phyloP scores from a whole-genome alignment of 1,140 invertebrate genomes.

The Aphis gossypii region DNA sequence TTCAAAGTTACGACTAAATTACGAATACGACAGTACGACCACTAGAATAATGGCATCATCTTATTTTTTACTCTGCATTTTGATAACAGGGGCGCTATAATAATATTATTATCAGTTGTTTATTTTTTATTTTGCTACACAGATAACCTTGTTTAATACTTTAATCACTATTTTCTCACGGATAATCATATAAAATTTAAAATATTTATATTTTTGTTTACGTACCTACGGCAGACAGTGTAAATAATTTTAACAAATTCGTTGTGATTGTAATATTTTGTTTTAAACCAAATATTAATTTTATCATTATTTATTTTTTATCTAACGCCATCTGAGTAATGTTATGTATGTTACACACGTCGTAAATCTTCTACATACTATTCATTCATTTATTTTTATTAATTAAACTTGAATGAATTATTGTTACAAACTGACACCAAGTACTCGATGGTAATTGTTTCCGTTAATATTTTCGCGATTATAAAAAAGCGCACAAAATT shows the following conservation, averaged over 20 bases:
- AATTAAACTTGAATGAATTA: neutral
- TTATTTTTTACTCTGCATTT: neutral
- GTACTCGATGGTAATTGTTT: neutral
- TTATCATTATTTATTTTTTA: neutral
- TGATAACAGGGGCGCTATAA: neutral
- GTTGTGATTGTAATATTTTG: neutral
- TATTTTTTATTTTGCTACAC: neutral
- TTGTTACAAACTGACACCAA: neutral
- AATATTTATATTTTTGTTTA: neutral
- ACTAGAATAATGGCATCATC: neutral
- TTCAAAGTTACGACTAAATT: too few relatives aligned
- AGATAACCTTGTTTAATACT: neutral
- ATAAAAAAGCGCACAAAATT: neutral
- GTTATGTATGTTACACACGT: neutral
- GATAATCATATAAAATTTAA: neutral
- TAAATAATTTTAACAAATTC: neutral
- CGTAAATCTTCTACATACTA: neutral
- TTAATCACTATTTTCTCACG: neutral
- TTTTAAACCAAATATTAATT: neutral
- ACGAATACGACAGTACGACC: neutral
- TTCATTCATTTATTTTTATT: neutral
- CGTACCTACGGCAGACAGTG: neutral
- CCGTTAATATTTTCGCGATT: neutral
- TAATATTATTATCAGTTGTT: neutral
- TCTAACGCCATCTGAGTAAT: neutral